Percentiles rank a stretch among this genome's conserved stretches.
Conservation (phyloP, 2,888 invertebrate species). For the Andrena dorsata region DNA sequence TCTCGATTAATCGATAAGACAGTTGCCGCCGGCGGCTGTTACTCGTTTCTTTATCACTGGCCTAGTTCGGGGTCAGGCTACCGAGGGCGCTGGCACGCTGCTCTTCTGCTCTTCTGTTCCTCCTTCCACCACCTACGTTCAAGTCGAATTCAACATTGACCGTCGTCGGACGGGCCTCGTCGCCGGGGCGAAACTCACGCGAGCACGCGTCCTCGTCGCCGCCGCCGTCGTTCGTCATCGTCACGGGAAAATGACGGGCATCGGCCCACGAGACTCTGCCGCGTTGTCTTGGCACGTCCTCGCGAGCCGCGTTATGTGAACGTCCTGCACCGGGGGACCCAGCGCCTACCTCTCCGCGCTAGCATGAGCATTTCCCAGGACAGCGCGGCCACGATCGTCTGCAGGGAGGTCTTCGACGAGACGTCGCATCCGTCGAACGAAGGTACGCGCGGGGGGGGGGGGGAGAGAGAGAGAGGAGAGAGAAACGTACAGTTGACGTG, state of each 20-base stretch:
- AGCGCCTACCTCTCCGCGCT: conserved; percentile 38
- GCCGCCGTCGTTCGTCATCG: conserved; percentile 6
- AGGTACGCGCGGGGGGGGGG: conserved; percentile 86
- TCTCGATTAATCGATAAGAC: conserved; percentile 59
- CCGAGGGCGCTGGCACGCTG: conserved; percentile 59
- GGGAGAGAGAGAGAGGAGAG: too few relatives aligned
- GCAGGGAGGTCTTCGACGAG: conserved; percentile 94
- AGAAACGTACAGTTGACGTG: too few relatives aligned
- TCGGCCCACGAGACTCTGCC: conserved; percentile 25
- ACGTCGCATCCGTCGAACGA: conserved; percentile 93
- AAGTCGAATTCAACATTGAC: conserved; percentile 83
- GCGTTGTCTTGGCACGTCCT: conserved; percentile 18
- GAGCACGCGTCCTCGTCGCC: conserved; percentile 60
- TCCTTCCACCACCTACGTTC: conserved; percentile 76
- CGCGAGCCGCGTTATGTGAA: conserved; percentile 59
- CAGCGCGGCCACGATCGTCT: conserved; percentile 87
- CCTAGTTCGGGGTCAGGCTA: conserved; percentile 59
- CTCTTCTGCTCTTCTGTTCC: conserved; percentile 19
- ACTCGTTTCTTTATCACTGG: conserved; percentile 62
- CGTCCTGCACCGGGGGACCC: conserved; percentile 36
- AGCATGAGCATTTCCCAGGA: conserved; percentile 83
- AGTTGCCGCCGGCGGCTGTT: conserved; percentile 54
- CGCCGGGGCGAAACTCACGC: conserved; percentile 66
- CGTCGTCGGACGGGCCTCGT: conserved; percentile 74
- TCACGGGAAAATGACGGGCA: conserved; percentile 71